Conservation (phyloP, 2,113 vertebrate genomes). For the Himantopus leucocephalus region DNA sequence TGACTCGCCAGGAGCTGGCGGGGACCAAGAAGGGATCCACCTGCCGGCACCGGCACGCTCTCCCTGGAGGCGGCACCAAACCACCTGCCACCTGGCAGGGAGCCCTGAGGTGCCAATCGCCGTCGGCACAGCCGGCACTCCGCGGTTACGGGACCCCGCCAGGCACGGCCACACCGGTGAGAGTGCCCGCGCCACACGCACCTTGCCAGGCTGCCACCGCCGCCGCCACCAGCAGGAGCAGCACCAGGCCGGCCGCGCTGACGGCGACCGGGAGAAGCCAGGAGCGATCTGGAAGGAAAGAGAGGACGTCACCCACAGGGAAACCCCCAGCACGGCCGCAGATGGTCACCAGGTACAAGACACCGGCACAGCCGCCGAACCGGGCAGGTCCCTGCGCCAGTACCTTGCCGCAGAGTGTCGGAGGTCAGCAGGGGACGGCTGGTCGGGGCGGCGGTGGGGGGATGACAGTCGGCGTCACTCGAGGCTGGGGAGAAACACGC, state of each 20-base stretch:
- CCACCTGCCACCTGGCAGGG: neutral
- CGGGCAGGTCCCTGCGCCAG: accelerated
- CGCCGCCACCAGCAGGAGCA: neutral
- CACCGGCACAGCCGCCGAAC: accelerated
- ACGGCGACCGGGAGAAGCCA: constrained; percentile 51
- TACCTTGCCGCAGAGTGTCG: neutral
- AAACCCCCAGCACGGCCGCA: accelerated
- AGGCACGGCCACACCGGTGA: neutral
- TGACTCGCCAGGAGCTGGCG: neutral
- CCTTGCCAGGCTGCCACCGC: constrained; percentile 14
- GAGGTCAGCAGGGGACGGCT: accelerated
- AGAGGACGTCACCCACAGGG: too few relatives aligned
- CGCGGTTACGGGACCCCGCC: too few relatives aligned
- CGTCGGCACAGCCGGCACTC: neutral
- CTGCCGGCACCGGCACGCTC: neutral
- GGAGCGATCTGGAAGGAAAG: neutral
- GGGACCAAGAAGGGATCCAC: neutral
- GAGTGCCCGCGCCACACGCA: neutral
- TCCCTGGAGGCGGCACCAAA: neutral
- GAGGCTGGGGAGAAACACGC: neutral
- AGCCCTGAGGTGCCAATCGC: neutral
- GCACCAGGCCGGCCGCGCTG: neutral
- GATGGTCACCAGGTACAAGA: neutral
- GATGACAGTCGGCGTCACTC: accelerated
- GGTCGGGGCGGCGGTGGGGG: neutral